Evolutionary conservation across 1,140 invertebrate species (phyloP).

Genomic region (Chionoecetes opilio): DNA sequence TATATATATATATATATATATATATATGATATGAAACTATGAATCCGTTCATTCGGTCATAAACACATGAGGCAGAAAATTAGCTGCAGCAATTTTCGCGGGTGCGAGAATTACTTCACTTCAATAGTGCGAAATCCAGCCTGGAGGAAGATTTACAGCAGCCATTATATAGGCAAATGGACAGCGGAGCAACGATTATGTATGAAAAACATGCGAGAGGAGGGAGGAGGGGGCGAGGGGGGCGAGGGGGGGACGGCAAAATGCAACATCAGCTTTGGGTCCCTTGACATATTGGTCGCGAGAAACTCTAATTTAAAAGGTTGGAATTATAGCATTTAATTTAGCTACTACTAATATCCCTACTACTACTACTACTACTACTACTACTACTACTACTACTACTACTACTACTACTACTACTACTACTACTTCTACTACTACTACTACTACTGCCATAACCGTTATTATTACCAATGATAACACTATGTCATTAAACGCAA

Average conservation of each 20-base stretch:
- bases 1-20: too few relatives aligned
- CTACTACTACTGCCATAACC: not conserved
- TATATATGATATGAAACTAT: too few relatives aligned
- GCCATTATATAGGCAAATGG: conserved; percentile 20
- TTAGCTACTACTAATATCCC: not conserved
- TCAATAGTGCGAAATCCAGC: conserved; percentile 16
- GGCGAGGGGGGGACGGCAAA: not conserved
- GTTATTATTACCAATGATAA: not conserved
- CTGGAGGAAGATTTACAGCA: not conserved
- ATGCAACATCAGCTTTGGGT: not conserved
- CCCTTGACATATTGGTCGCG: not conserved
- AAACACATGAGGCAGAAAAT: not conserved
- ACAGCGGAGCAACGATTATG: not conserved
- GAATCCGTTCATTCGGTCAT: not conserved
- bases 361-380: not conserved
- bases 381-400: too few relatives aligned
- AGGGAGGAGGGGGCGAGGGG: not conserved
- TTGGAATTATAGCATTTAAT: too few relatives aligned
- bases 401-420: too few relatives aligned
- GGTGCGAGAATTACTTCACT: not conserved
- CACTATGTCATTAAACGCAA: not conserved
- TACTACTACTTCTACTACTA: too few relatives aligned
- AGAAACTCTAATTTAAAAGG: too few relatives aligned
- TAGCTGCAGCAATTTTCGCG: not conserved
- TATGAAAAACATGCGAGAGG: not conserved